Evolutionary conservation across 2,113 vertebrate genomes (phyloP), one percentile per base, ranked within the genome.

Genomic region (Boleophthalmus pectinirostris): DNA sequence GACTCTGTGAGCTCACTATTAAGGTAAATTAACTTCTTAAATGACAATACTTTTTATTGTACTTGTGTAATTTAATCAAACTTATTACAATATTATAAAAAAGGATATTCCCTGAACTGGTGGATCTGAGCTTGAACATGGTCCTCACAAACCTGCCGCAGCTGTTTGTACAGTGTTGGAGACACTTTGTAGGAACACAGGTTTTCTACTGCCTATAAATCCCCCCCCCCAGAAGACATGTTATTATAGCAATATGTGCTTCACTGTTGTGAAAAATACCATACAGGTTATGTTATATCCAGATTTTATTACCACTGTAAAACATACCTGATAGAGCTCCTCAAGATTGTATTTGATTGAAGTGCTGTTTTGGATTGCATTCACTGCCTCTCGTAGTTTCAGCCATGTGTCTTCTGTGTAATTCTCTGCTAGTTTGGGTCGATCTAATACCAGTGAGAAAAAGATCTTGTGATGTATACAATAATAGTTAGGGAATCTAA

Each of bases 111-210:
- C 95, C 96, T 96, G 88, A 99, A 99, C 49, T 98, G 96, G 70
- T 96, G 93, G 83, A 99, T 98, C 88, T 99, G 98, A 90, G 96
- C 96, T 93, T 96, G 97, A 87, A 99, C 98, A 67, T 99, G 97
- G 86, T 99, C 98, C 91, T 99, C 98, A 89, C 98, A 99, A 78
- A 98, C 97, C 85, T 96, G 95, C 67, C 97, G 94, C 77, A 99
- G 92, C 73, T 99, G 97, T 89, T 97, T 98, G 92, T 99, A 99
- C 72, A 99, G 94, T 61, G 97, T 98, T 56, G 97, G 96, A 85
- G 98, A 99, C 80, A 99, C 98, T 93, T 99, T 99, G 92, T 99
- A 97, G 2, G 97, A 99, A 87, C 98, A 99, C 74, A 99, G 94
- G 88, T 99, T 99, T 93, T 99, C 98, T 78, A 99, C 97, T 82